A percentile compares a stretch with the other conserved stretches of the same genome.
phyloP scores from a whole-genome alignment of 2,113 vertebrate genomes.

The Prionailurus viverrinus region DNA sequence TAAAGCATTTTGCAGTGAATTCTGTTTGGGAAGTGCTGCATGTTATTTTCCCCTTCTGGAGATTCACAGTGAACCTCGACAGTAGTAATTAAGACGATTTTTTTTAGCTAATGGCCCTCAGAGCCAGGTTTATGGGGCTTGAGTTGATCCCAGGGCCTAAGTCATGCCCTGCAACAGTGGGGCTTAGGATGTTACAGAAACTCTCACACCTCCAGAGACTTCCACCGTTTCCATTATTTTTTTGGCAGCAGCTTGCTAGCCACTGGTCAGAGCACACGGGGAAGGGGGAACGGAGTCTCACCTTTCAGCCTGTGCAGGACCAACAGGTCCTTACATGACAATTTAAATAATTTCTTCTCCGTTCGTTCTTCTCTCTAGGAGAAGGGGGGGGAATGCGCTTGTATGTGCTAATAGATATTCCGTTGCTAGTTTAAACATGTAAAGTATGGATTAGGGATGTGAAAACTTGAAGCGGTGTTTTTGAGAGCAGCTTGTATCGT shows the following conservation, averaged over 20 bases:
- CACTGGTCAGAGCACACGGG: too few relatives aligned
- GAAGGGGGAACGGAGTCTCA: background rate
- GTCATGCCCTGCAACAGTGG: background rate
- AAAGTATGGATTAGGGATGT: background rate
- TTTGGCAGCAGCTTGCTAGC: background rate
- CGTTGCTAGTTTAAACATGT: background rate
- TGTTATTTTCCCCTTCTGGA: background rate
- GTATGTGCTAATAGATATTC: background rate
- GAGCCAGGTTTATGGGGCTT: background rate
- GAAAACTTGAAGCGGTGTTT: background rate
- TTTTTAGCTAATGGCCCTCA: background rate
- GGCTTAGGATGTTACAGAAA: background rate
- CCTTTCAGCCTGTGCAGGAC: background rate
- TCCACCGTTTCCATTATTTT: rapidly evolving
- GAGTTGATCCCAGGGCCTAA: background rate
- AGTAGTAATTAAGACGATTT: background rate
- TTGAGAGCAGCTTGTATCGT: background rate
- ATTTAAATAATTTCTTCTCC: background rate
- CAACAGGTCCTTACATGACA: background rate
- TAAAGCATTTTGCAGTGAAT: background rate
- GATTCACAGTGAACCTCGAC: background rate
- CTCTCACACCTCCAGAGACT: background rate
- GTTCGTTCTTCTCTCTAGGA: background rate
- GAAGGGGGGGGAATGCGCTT: background rate
- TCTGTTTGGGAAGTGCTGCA: background rate